phyloP scores from a whole-genome alignment of 1,140 invertebrate species.

The Drosophila ananassae region DNA sequence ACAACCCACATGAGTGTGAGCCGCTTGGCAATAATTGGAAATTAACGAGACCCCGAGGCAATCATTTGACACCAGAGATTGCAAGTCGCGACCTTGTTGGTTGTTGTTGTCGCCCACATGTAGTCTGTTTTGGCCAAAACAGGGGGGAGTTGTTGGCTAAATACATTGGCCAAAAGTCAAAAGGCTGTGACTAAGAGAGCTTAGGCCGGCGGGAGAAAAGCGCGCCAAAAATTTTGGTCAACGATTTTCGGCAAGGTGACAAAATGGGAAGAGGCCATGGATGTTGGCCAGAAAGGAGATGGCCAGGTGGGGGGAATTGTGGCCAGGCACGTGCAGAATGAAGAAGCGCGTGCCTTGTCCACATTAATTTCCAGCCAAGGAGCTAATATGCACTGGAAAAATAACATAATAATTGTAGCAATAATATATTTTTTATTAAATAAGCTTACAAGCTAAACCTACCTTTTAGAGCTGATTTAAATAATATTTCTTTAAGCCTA shows the following conservation, averaged over 20 bases:
- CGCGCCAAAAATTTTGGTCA: slow-evolving; percentile 51
- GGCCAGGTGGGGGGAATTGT: background rate
- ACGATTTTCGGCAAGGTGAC: slow-evolving; percentile 46
- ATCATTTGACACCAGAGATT: slow-evolving; percentile 60
- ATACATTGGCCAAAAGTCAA: slow-evolving; percentile 40
- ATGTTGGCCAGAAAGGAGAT: background rate
- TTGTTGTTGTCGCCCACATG: slow-evolving; percentile 47
- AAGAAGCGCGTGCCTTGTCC: slow-evolving; percentile 57
- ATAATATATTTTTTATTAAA: background rate
- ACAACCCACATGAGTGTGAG: slow-evolving; percentile 43
- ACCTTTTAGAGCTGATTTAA: too few species aligned
- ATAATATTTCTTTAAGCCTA: too few species aligned
- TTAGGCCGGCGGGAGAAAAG: slow-evolving; percentile 30
- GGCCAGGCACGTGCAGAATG: slow-evolving; percentile 50
- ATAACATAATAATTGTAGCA: background rate
- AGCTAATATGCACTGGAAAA: slow-evolving; percentile 26
- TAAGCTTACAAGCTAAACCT: background rate
- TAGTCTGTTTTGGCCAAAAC: background rate
- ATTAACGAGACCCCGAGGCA: slow-evolving; percentile 54
- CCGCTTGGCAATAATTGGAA: slow-evolving; percentile 46
- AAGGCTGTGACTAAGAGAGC: slow-evolving; percentile 26
- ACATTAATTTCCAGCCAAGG: slow-evolving; percentile 53
- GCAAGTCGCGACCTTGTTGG: slow-evolving; percentile 42
- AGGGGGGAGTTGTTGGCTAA: background rate
- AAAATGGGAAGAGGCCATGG: slow-evolving; percentile 22